Evolutionary conservation across 2,888 invertebrate genomes (phyloP).

Genomic region (Drosophila percnosoma): DNA sequence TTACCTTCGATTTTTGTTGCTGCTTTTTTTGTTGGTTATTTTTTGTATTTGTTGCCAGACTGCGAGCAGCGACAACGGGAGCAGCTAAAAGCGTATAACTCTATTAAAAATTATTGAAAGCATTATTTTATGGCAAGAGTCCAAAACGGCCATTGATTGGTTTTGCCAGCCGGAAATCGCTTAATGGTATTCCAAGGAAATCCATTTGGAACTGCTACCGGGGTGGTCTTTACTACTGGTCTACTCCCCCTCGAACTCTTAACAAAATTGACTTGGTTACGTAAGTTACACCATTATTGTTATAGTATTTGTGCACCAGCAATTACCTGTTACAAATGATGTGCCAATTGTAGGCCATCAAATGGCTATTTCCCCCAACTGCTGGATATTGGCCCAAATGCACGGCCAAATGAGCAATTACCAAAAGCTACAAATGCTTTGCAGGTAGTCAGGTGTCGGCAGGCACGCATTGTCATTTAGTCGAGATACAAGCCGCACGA

Average conservation of each 20-base stretch:
- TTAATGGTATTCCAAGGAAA: constrained; percentile 62
- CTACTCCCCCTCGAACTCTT: neutral
- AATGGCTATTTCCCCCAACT: constrained; percentile 6
- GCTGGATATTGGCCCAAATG: constrained; percentile 20
- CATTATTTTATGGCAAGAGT: constrained; percentile 55
- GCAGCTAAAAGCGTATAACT: constrained; percentile 57
- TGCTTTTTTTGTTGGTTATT: neutral
- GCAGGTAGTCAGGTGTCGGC: constrained; percentile 61
- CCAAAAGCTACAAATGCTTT: constrained; percentile 60
- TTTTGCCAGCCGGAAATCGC: constrained; percentile 58
- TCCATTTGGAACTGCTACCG: constrained; percentile 11
- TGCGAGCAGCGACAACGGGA: constrained; percentile 30
- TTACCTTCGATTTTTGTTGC: constrained; percentile 39
- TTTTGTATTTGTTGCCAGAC: constrained; percentile 4
- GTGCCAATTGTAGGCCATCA: constrained; percentile 70
- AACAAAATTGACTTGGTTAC: constrained; percentile 34
- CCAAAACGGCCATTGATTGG: constrained; percentile 47
- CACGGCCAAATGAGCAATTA: constrained; percentile 61
- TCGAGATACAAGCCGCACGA: constrained; percentile 33
- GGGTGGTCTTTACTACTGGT: constrained; percentile 28
- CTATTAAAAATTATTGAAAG: constrained; percentile 66
- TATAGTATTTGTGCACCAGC: constrained; percentile 8
- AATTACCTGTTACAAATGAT: constrained; percentile 65
- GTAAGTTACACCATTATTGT: constrained; percentile 35
- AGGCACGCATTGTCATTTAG: constrained; percentile 74